These are phyloP conservation scores for Stenoptilia bipunctidactyla DNA, from an alignment of 2,888 invertebrate species.

Conservation along the genomic window DNA sequence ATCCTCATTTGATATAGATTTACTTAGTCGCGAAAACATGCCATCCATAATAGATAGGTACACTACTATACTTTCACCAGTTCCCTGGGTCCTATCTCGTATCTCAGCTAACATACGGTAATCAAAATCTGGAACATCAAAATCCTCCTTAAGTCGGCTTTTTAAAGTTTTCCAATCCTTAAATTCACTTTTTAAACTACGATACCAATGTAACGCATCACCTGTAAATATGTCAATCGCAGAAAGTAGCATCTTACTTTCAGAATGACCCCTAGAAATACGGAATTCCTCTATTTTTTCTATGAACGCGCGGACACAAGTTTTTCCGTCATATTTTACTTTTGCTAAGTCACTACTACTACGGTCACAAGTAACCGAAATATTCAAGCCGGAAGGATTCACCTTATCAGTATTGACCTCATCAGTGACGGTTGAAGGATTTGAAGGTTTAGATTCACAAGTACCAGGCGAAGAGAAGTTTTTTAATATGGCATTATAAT, in stretches of 20 bases:
- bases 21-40: too few relatives aligned
- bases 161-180: constrained; percentile 1
- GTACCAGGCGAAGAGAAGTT: too few relatives aligned
- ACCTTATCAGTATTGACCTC: too few relatives aligned
- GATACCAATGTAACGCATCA: constrained; percentile 7
- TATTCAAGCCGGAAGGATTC: too few relatives aligned
- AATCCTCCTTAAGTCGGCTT: constrained; percentile 4
- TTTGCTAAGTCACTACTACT: constrained; percentile 6
- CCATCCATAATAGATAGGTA: too few relatives aligned
- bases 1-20: too few relatives aligned
- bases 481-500: too few relatives aligned
- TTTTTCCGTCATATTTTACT: constrained; percentile 9
- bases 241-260: constrained; percentile 4
- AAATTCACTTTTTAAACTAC: not conserved
- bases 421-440: too few relatives aligned
- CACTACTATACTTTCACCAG: too few relatives aligned
- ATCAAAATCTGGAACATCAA: constrained; percentile 10
- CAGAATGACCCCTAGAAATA: not conserved
- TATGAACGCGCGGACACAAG: constrained; percentile 10
- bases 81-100: constrained; percentile 5
- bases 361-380: too few relatives aligned
- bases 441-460: too few relatives aligned
- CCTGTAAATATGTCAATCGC: constrained; percentile 5
- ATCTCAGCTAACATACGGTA: constrained; percentile 8
- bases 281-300: constrained; percentile 6